A percentile compares a stretch with the other conserved stretches of the same genome.
Conservation (phyloP, 2,113 vertebrate genomes). For the Xenopus tropicalis region UCB_Xtro_10.0 CM004451.2:52209001-52209500, state of each 20-base stretch:
- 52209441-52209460: slow-evolving; percentile 8
- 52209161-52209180: too few relatives aligned
- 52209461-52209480: slow-evolving; percentile 7
- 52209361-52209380: too few relatives aligned
- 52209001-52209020: background rate
- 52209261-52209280: too few relatives aligned
- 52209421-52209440: slow-evolving; percentile 24
- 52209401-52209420: slow-evolving; percentile 39
- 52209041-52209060: slow-evolving; percentile 20
- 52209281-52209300: too few relatives aligned
- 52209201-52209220: too few relatives aligned
- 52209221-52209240: background rate
- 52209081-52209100: slow-evolving; percentile 9
- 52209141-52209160: too few relatives aligned
- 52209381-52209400: background rate
- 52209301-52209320: too few relatives aligned
- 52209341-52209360: too few relatives aligned
- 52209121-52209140: background rate
- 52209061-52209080: slow-evolving; percentile 9
- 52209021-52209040: background rate
- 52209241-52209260: background rate
- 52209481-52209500: slow-evolving; percentile 27
- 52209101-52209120: background rate
- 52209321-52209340: too few relatives aligned
- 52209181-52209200: too few relatives aligned